Percentiles rank a stretch among this genome's conserved stretches.
Evolutionary conservation across 2,888 invertebrate species (phyloP).

Genomic region (Idaea aversata): DNA sequence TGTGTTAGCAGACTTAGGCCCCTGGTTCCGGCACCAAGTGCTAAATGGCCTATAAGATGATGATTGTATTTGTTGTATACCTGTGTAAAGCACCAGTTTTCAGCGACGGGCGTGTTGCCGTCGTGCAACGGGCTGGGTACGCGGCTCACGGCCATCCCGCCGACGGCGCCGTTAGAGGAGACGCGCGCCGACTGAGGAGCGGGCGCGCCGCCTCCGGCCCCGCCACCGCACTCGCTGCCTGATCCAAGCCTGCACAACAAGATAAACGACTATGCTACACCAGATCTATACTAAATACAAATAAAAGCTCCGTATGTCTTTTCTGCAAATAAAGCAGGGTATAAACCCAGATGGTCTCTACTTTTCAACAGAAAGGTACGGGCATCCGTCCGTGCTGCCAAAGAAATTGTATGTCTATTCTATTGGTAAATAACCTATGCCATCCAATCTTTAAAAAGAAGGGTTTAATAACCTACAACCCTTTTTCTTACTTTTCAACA

Average conservation of each 20-base stretch:
- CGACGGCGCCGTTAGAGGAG: constrained; percentile 91
- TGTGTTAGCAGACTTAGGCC: too few relatives aligned
- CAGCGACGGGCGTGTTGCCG: constrained; percentile 98
- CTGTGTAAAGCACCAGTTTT: constrained; percentile 99
- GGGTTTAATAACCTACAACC: too few relatives aligned
- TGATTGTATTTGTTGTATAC: constrained; percentile 68
- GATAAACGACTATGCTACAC: constrained; percentile 10
- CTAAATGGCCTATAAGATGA: too few relatives aligned
- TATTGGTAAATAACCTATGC: too few relatives aligned
- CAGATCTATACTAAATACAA: neutral
- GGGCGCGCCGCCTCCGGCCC: constrained; percentile 76
- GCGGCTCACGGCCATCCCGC: constrained; percentile 97
- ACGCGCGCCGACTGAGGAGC: constrained; percentile 92
- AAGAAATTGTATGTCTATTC: too few relatives aligned
- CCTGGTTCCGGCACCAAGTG: too few relatives aligned
- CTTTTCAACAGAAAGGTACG: too few relatives aligned
- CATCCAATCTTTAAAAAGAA: too few relatives aligned
- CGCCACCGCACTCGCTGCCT: constrained; percentile 76
- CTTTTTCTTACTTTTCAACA: too few relatives aligned
- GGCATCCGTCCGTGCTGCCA: too few relatives aligned
- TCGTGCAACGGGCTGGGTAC: constrained; percentile 98
- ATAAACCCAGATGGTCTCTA: too few relatives aligned
- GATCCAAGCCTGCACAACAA: constrained; percentile 84
- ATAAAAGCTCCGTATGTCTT: neutral
- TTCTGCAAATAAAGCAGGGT: too few relatives aligned